Evolutionary conservation across 1,140 invertebrate genomes (phyloP), one percentile per base, ranked within the genome.

Genomic region (Drosophila fuyamai): DNA sequence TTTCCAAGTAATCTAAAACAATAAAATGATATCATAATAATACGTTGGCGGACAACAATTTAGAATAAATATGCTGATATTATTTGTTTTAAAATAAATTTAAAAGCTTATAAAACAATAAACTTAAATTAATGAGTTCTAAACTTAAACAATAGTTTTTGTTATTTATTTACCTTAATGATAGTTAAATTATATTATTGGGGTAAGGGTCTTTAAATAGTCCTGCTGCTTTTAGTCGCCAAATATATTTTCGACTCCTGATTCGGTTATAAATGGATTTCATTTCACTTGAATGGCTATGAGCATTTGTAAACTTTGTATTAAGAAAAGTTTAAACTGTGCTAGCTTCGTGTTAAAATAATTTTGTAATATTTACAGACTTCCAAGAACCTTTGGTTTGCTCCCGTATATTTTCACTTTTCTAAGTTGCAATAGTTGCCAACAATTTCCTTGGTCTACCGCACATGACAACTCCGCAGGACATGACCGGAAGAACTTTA

Each of bases 401-500:
- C 10, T 10, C 18, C 9, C 10, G 5, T 5, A 16, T 32, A 50
- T 14, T 50, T 29, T 48, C 7, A 9, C 27, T n/a, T 48, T 48
- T 48, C 46, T 27, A 29, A n/a, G 36, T n/a, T 50, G 4, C 16
- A 35, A 40, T 29, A 62, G 56, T 46, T 67, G 7, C 10, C 41
- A 12, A 48, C 66, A n/a, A 57, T 48, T 57, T 70, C 36, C 51
- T 48, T 32, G 50, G 48, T 47, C 35, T 13, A 40, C 43, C 41
- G 9, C 43, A 68, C 40, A 55, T 67, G 66, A 71, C 68, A 71
- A 50, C 43, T 71, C 65, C 53, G 13, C 65, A 71, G 51, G 66
- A 58, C 66, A 71, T 48, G 70, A 48, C 27, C 18, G 43, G 32
- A 32, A 18, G 60, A 83, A 83, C 16, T 83, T 84, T 76, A n/a